A percentile compares a stretch with the other conserved stretches of the same genome.
Evolutionary conservation across 2,888 invertebrate species (phyloP).

Genomic region (Eupithecia tripunctaria): DNA sequence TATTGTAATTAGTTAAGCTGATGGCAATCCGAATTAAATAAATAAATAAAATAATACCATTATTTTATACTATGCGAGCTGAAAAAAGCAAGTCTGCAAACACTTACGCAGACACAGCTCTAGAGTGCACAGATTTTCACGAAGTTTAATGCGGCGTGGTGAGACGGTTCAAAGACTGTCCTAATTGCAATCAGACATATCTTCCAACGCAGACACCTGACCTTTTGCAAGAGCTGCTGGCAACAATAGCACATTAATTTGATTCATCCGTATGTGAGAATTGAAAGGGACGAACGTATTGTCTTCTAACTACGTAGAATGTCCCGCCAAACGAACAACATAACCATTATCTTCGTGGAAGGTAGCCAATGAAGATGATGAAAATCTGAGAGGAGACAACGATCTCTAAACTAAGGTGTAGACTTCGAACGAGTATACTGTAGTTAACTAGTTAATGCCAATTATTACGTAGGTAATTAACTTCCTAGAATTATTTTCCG

Average conservation of each 20-base stretch:
- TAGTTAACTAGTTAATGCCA: too few relatives aligned
- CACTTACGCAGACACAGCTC: neutral
- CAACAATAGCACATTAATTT: slow-evolving; percentile 2
- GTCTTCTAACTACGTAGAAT: neutral
- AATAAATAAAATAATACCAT: too few relatives aligned
- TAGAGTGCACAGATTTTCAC: neutral
- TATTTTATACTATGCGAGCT: neutral
- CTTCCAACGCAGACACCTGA: neutral
- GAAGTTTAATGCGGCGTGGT: neutral
- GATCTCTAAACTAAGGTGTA: neutral
- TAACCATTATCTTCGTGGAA: neutral
- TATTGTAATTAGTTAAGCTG: too few relatives aligned
- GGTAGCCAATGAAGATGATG: neutral
- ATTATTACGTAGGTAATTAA: too few relatives aligned
- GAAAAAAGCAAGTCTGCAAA: neutral
- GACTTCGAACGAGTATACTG: neutral
- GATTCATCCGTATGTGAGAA: neutral
- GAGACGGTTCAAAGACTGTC: neutral
- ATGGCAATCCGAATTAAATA: too few relatives aligned
- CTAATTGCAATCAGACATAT: neutral
- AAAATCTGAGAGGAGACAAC: neutral
- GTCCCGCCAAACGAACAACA: neutral
- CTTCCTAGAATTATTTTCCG: too few relatives aligned
- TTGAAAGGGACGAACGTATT: neutral
- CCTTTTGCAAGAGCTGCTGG: slow-evolving; percentile 1